These are phyloP conservation scores for Nothocercus nigrocapillus DNA, from an alignment of 2,113 vertebrate genomes.

Conservation along the genomic window DNA sequence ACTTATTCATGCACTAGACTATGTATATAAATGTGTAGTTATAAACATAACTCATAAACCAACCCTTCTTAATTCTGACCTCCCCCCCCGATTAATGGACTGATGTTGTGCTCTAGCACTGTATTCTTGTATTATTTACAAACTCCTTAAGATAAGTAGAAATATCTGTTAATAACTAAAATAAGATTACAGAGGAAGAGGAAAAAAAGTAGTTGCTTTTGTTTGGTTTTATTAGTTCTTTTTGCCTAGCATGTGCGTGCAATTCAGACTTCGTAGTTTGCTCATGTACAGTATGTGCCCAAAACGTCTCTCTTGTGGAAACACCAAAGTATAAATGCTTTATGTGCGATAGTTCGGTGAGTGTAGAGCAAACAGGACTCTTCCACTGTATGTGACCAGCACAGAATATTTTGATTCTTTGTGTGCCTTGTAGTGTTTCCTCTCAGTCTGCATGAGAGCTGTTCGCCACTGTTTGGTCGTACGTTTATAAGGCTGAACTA, in stretches of 20 bases:
- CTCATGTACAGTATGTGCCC: not conserved
- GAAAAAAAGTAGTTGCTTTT: not conserved
- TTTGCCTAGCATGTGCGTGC: not conserved
- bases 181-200: not conserved
- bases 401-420: not conserved
- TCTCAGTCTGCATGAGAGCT: not conserved
- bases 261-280: not conserved
- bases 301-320: not conserved
- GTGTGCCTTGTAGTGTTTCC: not conserved
- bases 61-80: not conserved
- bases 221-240: not conserved
- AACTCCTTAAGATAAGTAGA: not conserved
- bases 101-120: not conserved
- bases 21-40: not conserved
- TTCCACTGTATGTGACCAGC: not conserved
- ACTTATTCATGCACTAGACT: not conserved
- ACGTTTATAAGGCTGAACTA: rapidly evolving
- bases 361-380: not conserved
- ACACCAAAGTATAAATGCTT: rapidly evolving
- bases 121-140: not conserved
- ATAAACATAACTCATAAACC: not conserved
- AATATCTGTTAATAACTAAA: not conserved
- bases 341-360: not conserved
- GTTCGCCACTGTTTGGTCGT: not conserved
- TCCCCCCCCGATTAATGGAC: not conserved